Conservation (phyloP, 2,888 invertebrate species). For the Alloscopus bannaensis region DNA sequence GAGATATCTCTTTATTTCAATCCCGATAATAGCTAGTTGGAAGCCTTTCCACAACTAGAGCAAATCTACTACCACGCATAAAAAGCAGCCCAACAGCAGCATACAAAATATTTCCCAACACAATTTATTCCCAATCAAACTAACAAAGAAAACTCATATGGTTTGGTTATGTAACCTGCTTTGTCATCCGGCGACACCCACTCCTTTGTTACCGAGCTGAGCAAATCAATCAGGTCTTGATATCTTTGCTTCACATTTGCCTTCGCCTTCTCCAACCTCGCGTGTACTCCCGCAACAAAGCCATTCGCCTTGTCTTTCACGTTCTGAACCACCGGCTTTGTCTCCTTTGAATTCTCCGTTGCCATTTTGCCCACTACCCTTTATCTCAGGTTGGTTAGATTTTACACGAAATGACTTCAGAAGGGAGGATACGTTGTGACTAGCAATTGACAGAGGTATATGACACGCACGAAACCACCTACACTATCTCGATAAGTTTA, state of each 20-base stretch:
- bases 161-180: slow-evolving; percentile 29
- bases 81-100: neutral
- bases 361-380: slow-evolving; percentile 48
- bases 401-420: too few species aligned
- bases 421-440: too few species aligned
- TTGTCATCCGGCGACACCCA: slow-evolving; percentile 40
- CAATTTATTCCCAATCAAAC: neutral
- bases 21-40: too few species aligned
- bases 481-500: too few species aligned
- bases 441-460: too few species aligned
- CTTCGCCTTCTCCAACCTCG: slow-evolving; percentile 42
- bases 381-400: too few species aligned
- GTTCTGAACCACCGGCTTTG: slow-evolving; percentile 35
- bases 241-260: slow-evolving; percentile 47
- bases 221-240: slow-evolving; percentile 38
- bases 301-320: slow-evolving; percentile 33
- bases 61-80: neutral
- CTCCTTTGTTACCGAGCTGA: slow-evolving; percentile 44
- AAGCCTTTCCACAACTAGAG: neutral
- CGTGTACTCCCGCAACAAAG: slow-evolving; percentile 46
- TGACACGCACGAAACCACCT: too few species aligned
- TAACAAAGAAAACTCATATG: neutral
- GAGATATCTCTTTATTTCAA: too few species aligned
- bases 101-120: neutral
- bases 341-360: slow-evolving; percentile 33